Percentiles rank a stretch among this genome's conserved stretches.
These are phyloP conservation scores for Gadus macrocephalus DNA, from an alignment of 2,113 vertebrate species.

Conservation along the genomic window DNA sequence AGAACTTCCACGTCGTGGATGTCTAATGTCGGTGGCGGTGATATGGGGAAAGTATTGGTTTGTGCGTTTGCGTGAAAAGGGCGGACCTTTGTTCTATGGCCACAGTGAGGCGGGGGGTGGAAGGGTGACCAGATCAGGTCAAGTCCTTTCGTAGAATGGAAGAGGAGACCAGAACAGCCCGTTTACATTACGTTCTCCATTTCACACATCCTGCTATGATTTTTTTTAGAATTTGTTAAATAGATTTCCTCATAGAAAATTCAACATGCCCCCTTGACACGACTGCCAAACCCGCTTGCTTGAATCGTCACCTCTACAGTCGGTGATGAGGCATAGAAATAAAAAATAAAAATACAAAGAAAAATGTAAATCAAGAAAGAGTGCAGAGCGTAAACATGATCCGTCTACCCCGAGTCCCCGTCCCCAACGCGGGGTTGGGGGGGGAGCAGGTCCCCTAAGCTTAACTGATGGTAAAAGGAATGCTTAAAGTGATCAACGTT, in stretches of 20 bases:
- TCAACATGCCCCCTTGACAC: slow-evolving; percentile 63
- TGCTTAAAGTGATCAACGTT: slow-evolving; percentile 83
- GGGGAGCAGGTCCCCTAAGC: slow-evolving; percentile 60
- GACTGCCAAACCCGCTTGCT: slow-evolving; percentile 45
- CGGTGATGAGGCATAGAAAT: slow-evolving; percentile 31
- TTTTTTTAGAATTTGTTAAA: slow-evolving; percentile 68
- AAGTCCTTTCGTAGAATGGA: slow-evolving; percentile 85
- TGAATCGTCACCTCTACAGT: slow-evolving; percentile 49
- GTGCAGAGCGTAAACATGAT: slow-evolving; percentile 61
- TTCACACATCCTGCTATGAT: slow-evolving; percentile 77
- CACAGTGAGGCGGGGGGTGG: slow-evolving; percentile 45
- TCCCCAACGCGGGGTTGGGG: slow-evolving; percentile 1
- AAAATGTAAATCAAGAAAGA: slow-evolving; percentile 54
- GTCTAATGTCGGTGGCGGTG: slow-evolving; percentile 65
- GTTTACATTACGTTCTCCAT: slow-evolving; percentile 62
- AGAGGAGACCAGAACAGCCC: slow-evolving; percentile 78
- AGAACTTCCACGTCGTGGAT: slow-evolving; percentile 64
- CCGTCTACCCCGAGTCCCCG: slow-evolving; percentile 43
- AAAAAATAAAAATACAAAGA: slow-evolving; percentile 10
- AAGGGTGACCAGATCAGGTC: slow-evolving; percentile 60
- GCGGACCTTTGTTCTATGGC: slow-evolving; percentile 33
- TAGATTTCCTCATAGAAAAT: slow-evolving; percentile 76
- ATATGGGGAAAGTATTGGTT: slow-evolving; percentile 35
- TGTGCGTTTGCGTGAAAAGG: slow-evolving; percentile 38
- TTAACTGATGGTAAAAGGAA: slow-evolving; percentile 76